Conservation (phyloP, 1,140 invertebrate genomes). For the Sarcophaga bullata region DNA sequence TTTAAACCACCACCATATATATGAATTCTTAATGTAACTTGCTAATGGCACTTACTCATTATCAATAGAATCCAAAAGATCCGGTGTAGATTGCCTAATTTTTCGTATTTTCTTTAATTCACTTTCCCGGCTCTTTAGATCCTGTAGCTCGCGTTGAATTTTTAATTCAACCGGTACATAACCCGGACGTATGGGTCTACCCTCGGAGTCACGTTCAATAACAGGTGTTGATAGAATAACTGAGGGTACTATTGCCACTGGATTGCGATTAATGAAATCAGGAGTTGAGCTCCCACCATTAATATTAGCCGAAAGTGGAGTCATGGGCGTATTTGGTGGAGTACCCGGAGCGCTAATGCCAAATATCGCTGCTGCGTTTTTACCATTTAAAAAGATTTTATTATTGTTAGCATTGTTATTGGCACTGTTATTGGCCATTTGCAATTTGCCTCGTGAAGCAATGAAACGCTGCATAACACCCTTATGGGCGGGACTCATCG, state of each 20-base stretch:
- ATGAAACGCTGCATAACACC: constrained; percentile 83
- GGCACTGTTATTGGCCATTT: constrained; percentile 51
- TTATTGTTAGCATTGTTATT: constrained; percentile 43
- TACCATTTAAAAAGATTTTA: constrained; percentile 40
- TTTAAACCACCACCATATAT: too few relatives aligned
- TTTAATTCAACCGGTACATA: constrained; percentile 80
- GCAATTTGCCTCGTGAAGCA: constrained; percentile 75
- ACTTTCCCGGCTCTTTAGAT: constrained; percentile 78
- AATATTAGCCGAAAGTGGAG: neutral
- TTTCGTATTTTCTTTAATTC: constrained; percentile 76
- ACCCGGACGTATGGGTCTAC: constrained; percentile 71
- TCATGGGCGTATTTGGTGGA: constrained; percentile 52
- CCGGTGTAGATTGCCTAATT: constrained; percentile 64
- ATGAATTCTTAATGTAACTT: neutral
- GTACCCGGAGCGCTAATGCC: constrained; percentile 48
- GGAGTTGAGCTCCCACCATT: neutral
- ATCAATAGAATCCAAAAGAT: constrained; percentile 67
- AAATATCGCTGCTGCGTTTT: constrained; percentile 24
- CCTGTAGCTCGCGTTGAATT: constrained; percentile 80
- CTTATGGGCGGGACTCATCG: constrained; percentile 72
- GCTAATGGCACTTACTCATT: constrained; percentile 57
- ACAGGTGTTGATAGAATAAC: constrained; percentile 62
- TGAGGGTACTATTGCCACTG: constrained; percentile 49
- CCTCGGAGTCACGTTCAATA: constrained; percentile 68
- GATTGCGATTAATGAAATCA: constrained; percentile 13